Percentiles rank a stretch among this genome's conserved stretches.
Conservation (phyloP, 2,113 vertebrate genomes). For the Odobenus rosmarus region DNA sequence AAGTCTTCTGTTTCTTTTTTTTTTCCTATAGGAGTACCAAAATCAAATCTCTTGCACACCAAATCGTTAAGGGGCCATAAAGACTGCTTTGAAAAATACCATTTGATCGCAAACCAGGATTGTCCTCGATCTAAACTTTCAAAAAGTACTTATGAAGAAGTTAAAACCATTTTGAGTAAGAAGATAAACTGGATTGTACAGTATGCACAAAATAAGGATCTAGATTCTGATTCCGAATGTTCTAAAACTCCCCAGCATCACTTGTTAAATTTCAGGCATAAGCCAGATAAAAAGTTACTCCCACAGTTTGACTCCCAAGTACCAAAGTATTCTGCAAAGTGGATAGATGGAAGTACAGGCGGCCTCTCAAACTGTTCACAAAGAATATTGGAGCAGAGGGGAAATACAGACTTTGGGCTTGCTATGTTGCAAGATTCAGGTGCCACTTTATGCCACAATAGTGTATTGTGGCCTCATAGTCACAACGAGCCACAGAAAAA, state of each 20-base stretch:
- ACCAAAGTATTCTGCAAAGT: conserved; percentile 93
- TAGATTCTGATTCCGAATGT: conserved; percentile 88
- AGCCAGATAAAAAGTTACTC: conserved; percentile 90
- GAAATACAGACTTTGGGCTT: conserved; percentile 85
- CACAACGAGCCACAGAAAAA: conserved; percentile 80
- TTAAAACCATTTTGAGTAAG: conserved; percentile 95
- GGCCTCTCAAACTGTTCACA: conserved; percentile 86
- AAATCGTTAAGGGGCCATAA: conserved; percentile 96
- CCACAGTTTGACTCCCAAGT: conserved; percentile 94
- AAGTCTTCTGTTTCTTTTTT: neutral
- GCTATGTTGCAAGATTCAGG: conserved; percentile 84
- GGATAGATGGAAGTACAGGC: conserved; percentile 85
- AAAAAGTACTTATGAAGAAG: conserved; percentile 94
- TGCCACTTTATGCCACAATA: conserved; percentile 79
- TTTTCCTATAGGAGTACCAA: conserved; percentile 85
- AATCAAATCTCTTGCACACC: conserved; percentile 91
- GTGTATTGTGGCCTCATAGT: conserved; percentile 85
- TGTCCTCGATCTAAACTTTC: conserved; percentile 92
- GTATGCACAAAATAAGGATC: conserved; percentile 96
- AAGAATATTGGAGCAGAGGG: conserved; percentile 87
- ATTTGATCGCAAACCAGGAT: conserved; percentile 98
- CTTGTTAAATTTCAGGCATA: conserved; percentile 91
- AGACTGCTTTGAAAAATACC: conserved; percentile 99
- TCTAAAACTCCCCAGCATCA: conserved; percentile 87
- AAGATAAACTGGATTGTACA: conserved; percentile 97